Conservation (phyloP, 2,888 invertebrate genomes). For the Caradrina clavipalpis region DNA sequence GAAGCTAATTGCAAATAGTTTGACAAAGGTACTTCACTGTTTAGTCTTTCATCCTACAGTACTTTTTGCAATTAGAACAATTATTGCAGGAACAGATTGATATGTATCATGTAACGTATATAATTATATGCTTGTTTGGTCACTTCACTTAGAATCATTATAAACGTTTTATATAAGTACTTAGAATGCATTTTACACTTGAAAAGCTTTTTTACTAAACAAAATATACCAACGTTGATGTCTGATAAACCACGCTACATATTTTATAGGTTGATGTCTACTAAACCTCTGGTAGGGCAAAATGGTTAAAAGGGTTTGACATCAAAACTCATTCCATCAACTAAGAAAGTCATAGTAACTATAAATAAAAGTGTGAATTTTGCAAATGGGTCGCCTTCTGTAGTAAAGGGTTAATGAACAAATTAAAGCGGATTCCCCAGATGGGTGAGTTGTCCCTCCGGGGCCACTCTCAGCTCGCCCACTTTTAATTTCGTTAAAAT, state of each 20-base stretch:
- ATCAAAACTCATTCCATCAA: slow-evolving; percentile 40
- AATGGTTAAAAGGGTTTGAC: slow-evolving; percentile 16
- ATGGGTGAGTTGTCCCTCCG: slow-evolving; percentile 49
- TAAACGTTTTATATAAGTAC: too few relatives aligned
- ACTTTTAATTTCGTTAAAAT: slow-evolving; percentile 59
- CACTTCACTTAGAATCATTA: too few relatives aligned
- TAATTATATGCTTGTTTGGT: neutral
- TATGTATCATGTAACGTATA: too few relatives aligned
- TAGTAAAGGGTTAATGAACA: slow-evolving; percentile 69
- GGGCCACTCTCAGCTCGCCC: slow-evolving; percentile 38
- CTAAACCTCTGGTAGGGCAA: neutral
- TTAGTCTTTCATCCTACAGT: slow-evolving; percentile 14
- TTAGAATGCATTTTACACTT: neutral
- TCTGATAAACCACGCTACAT: neutral
- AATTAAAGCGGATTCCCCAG: slow-evolving; percentile 65
- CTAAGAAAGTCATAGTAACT: slow-evolving; percentile 35
- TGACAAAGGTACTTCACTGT: neutral
- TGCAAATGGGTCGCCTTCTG: slow-evolving; percentile 60
- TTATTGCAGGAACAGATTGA: neutral
- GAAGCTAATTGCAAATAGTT: too few relatives aligned
- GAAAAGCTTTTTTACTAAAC: neutral
- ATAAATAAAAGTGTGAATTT: slow-evolving; percentile 43
- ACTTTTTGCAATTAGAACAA: slow-evolving; percentile 18
- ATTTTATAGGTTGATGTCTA: neutral
- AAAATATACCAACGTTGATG: neutral